A percentile compares a stretch with the other conserved stretches of the same genome.
Evolutionary conservation across 2,113 vertebrate species (phyloP).

Genomic region (Ginglymostoma cirratum): DNA sequence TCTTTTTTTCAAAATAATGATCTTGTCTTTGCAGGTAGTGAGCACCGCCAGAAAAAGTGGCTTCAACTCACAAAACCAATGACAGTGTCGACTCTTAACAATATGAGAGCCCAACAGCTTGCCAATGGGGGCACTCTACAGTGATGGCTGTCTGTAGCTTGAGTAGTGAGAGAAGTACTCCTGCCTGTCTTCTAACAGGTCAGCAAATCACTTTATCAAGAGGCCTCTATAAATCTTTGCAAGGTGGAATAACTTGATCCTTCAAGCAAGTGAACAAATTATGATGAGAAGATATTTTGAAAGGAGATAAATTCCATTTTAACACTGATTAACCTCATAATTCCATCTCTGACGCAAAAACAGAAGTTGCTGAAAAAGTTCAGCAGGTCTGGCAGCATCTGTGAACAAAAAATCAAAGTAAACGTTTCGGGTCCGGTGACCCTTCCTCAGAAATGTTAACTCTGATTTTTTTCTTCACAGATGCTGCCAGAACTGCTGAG

Average conservation of each 20-base stretch:
- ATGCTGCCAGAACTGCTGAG: too few relatives aligned
- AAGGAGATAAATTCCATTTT: background rate
- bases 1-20: background rate
- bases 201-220: background rate
- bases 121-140: background rate
- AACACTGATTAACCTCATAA: too few relatives aligned
- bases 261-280: background rate
- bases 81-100: background rate
- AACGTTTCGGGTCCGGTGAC: too few relatives aligned
- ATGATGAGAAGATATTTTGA: background rate
- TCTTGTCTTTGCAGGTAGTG: conserved; percentile 24
- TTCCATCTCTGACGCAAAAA: too few relatives aligned
- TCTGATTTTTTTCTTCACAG: too few relatives aligned
- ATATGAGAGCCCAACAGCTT: background rate
- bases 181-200: conserved; percentile 13
- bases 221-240: background rate
- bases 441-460: too few relatives aligned
- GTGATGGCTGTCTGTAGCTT: conserved; percentile 10
- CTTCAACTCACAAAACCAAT: background rate
- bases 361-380: too few relatives aligned
- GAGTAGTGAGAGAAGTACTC: background rate
- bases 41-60: background rate
- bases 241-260: background rate
- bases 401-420: too few relatives aligned
- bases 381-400: too few relatives aligned